Base-by-base conservation (phyloP, 2,113 vertebrate species). In the Corynorhinus townsendii region DNA sequence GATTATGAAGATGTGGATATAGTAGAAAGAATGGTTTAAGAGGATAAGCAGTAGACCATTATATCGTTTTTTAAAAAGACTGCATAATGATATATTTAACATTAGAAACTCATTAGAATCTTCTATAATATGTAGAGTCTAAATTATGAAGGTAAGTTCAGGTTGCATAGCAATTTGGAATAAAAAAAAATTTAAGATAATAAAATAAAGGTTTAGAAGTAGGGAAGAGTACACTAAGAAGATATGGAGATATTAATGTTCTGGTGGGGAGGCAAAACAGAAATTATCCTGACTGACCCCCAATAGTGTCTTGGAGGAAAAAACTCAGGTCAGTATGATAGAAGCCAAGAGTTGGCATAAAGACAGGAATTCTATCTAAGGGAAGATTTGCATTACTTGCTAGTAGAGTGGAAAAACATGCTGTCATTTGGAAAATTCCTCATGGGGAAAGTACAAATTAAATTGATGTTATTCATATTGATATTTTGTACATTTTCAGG, bases 101-200 rank as follows among this genome's bases (percentile, higher is more conserved):
- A 45, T 89, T 62, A 87, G 40, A 24, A 89, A 91, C 19, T 82
- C 30, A 69, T 30, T 73, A 80, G 43, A 93, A 7, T 54, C 43
- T 30, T 93, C 47, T 52, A 17, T 81, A 93, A 73, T 86, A 38
- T 64, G 11, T 77, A 83, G 17, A 95, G 43, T 90, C n/a, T 80
- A n/a, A 91, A 92, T 86, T 92, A 76, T 54, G 38, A 77, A 87
- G 35, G 26, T 92, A 47, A 92, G 64, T 43, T 86, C 54, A 86
- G 28, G 9, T 47, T 94, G 30, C 62, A 79, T 64, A 75, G 52
- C 16, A 92, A 40, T 71, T 92, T 90, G 88, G 77, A 92, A 71
- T 59, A 68, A 72, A 89, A 89, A 16, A 85, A 54, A 59, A 93
- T 26, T 47, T 66, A 75, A 94, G 22, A 24, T 76, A 75, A 88